Base-by-base conservation (phyloP, 2,888 invertebrate genomes). In the Lepetodrilus schrolli region DNA sequence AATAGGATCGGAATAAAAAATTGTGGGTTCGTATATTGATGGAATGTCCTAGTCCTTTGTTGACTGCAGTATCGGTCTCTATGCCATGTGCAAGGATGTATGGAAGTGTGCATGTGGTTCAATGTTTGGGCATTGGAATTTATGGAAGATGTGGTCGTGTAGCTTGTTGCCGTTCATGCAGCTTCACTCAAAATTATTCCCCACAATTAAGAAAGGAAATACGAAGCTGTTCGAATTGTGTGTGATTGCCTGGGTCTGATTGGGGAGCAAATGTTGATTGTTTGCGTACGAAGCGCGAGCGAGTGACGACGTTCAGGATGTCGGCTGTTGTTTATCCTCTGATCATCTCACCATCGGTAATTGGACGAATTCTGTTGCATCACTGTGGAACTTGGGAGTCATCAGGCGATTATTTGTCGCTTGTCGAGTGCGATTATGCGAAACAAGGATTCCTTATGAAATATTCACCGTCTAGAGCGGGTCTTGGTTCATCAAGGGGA, bases 361-460 rank as follows among this genome's bases (percentile, higher is more conserved):
- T 30, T 58, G 58, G 51, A 51, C 8, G 10, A 30, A n/a, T 17
- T 7, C 34, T 5, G n/a, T 13, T 30, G 58, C 58, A 30, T 30
- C 58, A 30, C 7, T 10, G 58, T 30, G 17, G 26, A 34, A 58
- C n/a, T n/a, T 58, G 17, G 13, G 10, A 58, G 30, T 58, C 58
- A 30, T n/a, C 34, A 21, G 58, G 13, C 58, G 34, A 58, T 58
- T 30, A 58, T 58, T 58, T 58, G 58, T 58, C 58, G 34, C 58
- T 34, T 30, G 7, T 17, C 13, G 23, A 58, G 58, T 17, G 17
- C 30, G 13, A 58, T 58, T 17, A 17, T 30, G 10, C 17, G 58
- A 34, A 58, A 58, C 58, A 58, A 58, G 58, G 34, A 30, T 58
- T 58, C 26, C 51, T 30, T 58, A 58, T 58, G 58, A 58, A 58